These are phyloP conservation scores for Spheniscus humboldti DNA, from an alignment of 2,797 vertebrate species.

Conservation along the genomic window DNA sequence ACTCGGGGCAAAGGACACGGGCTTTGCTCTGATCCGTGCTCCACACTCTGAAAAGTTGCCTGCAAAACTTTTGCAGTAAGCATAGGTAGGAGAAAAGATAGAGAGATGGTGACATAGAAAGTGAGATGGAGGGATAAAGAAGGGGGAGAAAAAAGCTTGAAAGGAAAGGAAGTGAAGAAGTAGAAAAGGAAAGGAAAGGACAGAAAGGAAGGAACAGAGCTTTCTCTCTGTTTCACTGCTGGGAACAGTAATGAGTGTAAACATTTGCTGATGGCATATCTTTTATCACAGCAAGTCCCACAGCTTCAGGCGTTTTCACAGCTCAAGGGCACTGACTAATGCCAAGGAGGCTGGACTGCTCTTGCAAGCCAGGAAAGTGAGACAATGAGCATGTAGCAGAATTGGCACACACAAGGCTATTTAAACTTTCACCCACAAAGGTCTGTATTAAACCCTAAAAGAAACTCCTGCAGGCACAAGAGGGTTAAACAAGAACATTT, in stretches of 20 bases:
- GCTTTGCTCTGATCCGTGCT: not conserved
- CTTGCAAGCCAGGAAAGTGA: not conserved
- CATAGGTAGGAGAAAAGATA: not conserved
- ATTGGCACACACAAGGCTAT: not conserved
- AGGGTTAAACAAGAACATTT: not conserved
- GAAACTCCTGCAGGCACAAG: not conserved
- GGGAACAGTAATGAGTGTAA: slow-evolving; percentile 15
- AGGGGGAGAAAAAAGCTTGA: not conserved
- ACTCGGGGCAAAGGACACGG: not conserved
- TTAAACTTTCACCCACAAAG: not conserved
- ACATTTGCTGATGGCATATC: slow-evolving; percentile 37
- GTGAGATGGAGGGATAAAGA: not conserved
- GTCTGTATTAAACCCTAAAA: not conserved
- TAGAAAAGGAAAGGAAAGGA: not conserved
- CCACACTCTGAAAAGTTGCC: not conserved
- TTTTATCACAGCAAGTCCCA: slow-evolving; percentile 41
- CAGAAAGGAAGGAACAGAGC: not conserved
- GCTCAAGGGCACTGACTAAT: slow-evolving; percentile 4
- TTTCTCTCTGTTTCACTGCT: not conserved
- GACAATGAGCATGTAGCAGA: not conserved
- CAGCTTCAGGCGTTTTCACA: slow-evolving; percentile 10
- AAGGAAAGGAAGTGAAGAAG: not conserved
- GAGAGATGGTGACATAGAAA: not conserved
- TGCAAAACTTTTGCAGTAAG: not conserved
- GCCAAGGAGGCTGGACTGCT: slow-evolving; percentile 4